These are phyloP conservation scores for Apodemus sylvaticus DNA, from an alignment of 2,113 vertebrate genomes.

Conservation along the genomic window DNA sequence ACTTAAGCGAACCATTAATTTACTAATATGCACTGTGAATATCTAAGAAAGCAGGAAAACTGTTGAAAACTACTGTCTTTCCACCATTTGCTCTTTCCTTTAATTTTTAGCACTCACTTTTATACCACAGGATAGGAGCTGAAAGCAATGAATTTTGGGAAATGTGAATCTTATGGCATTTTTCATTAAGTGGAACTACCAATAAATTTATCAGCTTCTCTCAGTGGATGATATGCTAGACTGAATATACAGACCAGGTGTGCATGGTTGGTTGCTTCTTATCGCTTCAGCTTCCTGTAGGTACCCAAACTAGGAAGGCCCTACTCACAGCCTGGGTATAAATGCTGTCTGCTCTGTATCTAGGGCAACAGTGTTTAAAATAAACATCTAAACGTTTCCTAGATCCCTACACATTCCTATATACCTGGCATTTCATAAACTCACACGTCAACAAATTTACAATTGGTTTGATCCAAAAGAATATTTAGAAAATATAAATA, in stretches of 20 bases:
- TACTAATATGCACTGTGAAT: slow-evolving; percentile 1
- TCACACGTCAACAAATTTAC: neutral
- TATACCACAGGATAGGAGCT: neutral
- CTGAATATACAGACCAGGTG: neutral
- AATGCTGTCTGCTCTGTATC: neutral
- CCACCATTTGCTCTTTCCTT: neutral
- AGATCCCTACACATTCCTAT: neutral
- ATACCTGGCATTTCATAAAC: neutral
- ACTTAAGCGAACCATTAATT: slow-evolving; percentile 41
- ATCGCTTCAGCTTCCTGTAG: neutral
- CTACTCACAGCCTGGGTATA: neutral
- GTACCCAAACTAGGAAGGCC: neutral
- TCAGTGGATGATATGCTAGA: neutral
- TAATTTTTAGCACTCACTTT: neutral
- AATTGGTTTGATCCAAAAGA: neutral
- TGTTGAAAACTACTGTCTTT: neutral
- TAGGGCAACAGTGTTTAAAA: neutral
- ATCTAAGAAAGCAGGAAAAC: neutral
- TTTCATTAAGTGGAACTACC: neutral
- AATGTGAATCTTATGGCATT: neutral
- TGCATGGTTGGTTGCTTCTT: neutral
- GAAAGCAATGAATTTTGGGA: neutral
- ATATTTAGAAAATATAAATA: neutral
- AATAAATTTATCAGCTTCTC: neutral
- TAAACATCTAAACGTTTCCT: neutral